phyloP scores from a whole-genome alignment of 2,888 invertebrate species.

The Cloeon dipterum region DNA sequence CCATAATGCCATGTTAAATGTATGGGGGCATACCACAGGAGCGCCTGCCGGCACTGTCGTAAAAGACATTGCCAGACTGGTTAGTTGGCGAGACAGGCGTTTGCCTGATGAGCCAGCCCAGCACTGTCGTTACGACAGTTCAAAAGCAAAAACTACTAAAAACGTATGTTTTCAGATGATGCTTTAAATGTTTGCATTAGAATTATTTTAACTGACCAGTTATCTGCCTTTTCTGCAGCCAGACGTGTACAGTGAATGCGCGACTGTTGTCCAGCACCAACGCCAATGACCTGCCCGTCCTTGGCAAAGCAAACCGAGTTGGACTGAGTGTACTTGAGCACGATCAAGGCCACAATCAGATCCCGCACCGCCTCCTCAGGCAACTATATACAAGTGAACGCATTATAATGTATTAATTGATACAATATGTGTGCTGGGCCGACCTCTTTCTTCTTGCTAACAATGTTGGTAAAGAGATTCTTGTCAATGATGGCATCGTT shows the following conservation, averaged over 20 bases:
- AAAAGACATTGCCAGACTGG: too few species aligned
- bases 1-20: too few species aligned
- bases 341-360: constrained; percentile 84
- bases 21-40: too few species aligned
- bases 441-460: constrained; percentile 15
- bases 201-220: constrained; percentile 47
- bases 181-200: background rate
- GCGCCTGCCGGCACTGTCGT: too few species aligned
- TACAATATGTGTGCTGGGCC: background rate
- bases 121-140: too few species aligned
- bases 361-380: constrained; percentile 62
- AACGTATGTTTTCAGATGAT: too few species aligned
- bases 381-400: constrained; percentile 20
- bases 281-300: constrained; percentile 83
- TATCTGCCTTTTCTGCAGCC: constrained; percentile 90
- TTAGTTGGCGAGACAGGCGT: too few species aligned
- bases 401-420: background rate
- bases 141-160: too few species aligned
- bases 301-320: constrained; percentile 94
- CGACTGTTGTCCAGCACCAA: constrained; percentile 97
- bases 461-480: constrained; percentile 57
- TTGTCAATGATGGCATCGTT: constrained; percentile 69
- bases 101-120: too few species aligned
- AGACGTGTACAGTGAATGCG: constrained; percentile 94
- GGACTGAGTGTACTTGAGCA: constrained; percentile 93